Percentiles rank a stretch among this genome's conserved stretches.
Evolutionary conservation across 1,140 invertebrate species (phyloP).

Genomic region (Ridgeia piscesae): DNA sequence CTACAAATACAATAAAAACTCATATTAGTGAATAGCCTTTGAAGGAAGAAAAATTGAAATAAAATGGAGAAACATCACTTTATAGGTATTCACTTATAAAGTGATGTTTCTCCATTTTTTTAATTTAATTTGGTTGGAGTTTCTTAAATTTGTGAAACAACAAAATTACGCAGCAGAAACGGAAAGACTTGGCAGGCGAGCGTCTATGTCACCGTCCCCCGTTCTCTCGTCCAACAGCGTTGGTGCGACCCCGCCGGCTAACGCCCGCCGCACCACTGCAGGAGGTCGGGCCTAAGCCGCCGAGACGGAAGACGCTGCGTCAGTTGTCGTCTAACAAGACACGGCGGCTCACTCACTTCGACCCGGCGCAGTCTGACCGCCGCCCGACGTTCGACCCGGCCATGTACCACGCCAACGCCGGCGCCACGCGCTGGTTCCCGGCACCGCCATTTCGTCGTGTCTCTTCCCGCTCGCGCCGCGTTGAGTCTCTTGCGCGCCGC

Average conservation of each 20-base stretch:
- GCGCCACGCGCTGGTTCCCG: neutral
- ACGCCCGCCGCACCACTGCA: neutral
- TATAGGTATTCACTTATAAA: too few relatives aligned
- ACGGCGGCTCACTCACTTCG: neutral
- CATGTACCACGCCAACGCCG: neutral
- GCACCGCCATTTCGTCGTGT: neutral
- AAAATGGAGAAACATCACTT: too few relatives aligned
- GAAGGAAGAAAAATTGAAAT: too few relatives aligned
- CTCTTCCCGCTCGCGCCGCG: neutral
- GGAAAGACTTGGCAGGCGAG: neutral
- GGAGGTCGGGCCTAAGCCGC: neutral
- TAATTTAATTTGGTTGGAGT: neutral
- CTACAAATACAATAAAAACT: too few relatives aligned
- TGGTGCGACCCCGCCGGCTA: neutral
- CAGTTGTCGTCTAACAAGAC: neutral
- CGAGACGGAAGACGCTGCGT: neutral
- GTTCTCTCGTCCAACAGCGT: neutral
- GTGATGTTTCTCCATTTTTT: too few relatives aligned
- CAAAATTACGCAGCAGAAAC: neutral
- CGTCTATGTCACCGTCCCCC: neutral
- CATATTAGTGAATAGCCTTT: too few relatives aligned
- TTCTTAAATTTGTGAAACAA: neutral
- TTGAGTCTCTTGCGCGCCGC: neutral
- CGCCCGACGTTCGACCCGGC: neutral
- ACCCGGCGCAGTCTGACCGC: too few relatives aligned